These are phyloP conservation scores for Lydus trimaculatus DNA, from an alignment of 2,888 invertebrate genomes.

Conservation along the genomic window DNA sequence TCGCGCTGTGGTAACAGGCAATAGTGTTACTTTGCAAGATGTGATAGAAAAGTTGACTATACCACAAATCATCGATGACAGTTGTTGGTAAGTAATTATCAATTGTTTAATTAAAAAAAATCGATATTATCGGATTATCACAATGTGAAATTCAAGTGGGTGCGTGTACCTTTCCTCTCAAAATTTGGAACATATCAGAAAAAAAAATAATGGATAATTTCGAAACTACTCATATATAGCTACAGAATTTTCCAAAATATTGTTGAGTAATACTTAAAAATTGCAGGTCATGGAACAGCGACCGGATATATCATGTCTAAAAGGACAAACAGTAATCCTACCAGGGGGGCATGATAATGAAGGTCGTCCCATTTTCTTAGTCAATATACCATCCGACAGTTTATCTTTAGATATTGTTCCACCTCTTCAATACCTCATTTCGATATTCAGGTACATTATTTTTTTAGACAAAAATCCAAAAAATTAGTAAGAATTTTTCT, in stretches of 20 bases:
- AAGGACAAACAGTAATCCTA: constrained; percentile 67
- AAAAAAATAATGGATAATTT: too few relatives aligned
- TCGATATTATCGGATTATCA: neutral
- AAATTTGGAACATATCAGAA: too few relatives aligned
- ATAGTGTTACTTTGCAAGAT: constrained; percentile 20
- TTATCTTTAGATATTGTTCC: constrained; percentile 60
- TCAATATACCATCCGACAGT: constrained; percentile 68
- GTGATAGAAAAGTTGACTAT: constrained; percentile 16
- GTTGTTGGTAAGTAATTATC: constrained; percentile 19
- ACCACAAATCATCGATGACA: constrained; percentile 16
- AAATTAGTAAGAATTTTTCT: neutral
- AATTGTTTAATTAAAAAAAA: neutral
- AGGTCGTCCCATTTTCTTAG: constrained; percentile 69
- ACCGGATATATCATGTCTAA: constrained; percentile 60
- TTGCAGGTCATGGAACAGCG: constrained; percentile 64
- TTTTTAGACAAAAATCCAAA: neutral
- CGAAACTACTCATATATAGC: too few relatives aligned
- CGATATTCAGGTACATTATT: constrained; percentile 63
- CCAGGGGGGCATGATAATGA: constrained; percentile 74
- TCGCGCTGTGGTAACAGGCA: constrained; percentile 19
- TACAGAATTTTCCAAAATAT: neutral
- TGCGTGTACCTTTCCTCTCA: too few relatives aligned
- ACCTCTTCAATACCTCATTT: constrained; percentile 63
- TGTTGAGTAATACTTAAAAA: neutral
- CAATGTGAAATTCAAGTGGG: neutral